phyloP scores from a whole-genome alignment of 2,888 invertebrate species.

The Epistrophe grossulariae region DNA sequence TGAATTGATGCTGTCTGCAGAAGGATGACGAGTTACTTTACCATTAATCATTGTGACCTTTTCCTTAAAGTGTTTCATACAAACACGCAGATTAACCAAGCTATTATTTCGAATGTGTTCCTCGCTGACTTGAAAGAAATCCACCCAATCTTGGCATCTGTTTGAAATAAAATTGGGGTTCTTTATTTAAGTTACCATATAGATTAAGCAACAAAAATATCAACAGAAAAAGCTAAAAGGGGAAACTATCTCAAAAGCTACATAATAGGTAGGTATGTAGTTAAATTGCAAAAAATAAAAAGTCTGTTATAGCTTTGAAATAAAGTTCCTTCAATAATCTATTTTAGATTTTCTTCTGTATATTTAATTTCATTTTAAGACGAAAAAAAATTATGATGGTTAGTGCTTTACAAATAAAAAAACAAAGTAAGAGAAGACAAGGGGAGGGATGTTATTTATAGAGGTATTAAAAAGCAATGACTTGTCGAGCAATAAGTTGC shows the following conservation, averaged over 20 bases:
- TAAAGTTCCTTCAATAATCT: conserved; percentile 29
- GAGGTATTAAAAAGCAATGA: conserved; percentile 17
- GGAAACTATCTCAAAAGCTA: conserved; percentile 42
- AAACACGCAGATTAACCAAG: conserved; percentile 79
- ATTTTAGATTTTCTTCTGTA: conserved; percentile 26
- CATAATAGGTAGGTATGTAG: background rate
- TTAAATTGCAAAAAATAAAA: conserved; percentile 17
- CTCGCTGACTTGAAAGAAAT: conserved; percentile 79
- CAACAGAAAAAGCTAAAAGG: conserved; percentile 23
- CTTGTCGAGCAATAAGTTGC: conserved; percentile 8
- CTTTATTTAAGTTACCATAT: conserved; percentile 1
- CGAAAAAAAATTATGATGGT: conserved; percentile 10
- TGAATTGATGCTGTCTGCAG: conserved; percentile 54
- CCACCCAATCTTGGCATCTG: conserved; percentile 81
- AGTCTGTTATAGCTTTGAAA: conserved; percentile 31
- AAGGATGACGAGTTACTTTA: conserved; percentile 61
- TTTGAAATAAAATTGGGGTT: conserved; percentile 6
- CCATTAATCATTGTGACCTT: conserved; percentile 78
- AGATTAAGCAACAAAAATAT: conserved; percentile 2
- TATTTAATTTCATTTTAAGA: background rate
- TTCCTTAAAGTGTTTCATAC: conserved; percentile 79
- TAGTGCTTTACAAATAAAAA: conserved; percentile 10
- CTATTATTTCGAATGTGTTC: conserved; percentile 74
- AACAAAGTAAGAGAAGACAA: background rate
- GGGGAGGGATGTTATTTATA: conserved; percentile 13